Evolutionary conservation across 2,113 vertebrate species (phyloP), one percentile per base, ranked within the genome.

Genomic region (Ptyas mucosa): DNA sequence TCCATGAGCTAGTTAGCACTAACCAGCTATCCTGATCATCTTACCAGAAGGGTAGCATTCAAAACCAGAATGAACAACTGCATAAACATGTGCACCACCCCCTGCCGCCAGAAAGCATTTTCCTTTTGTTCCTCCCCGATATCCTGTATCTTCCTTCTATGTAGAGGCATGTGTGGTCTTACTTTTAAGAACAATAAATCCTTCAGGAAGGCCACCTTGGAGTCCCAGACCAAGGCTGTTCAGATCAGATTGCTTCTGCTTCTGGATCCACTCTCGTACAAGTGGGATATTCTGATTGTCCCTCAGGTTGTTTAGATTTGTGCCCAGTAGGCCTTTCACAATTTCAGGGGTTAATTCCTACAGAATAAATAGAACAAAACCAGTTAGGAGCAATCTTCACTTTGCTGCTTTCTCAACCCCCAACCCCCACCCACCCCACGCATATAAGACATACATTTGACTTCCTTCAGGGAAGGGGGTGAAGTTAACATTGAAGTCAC

Each of bases 321-420:
- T 0, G 11, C 98, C 98, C 95, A 98, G 95, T 91, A 98, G 95
- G 1, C 43, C 91, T 64, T 8, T 87, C 0, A 98, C 96, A 23
- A 98, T 96, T 0, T 10, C 0, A 10, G 94, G 49, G 0, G 95
- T 97, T 94, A 98, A 94, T 9, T 5, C 39, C 98, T 98, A 91
- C 18, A 58, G 61, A n/a, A 34, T 88, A 29, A 94, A 2, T 55
- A 69, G 57, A 46, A 87, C 24, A 53, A 24, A 69, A 39, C 1
- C 8, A 49, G 34, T 55, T 57, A 49, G 2, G 8, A 58, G 11
- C 11, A 14, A n/a, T 58, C 21, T 85, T 53, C 14, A 20, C 24
- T 39, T 8, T 51, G 18, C 26, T 69, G 46, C 43, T 20, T 21
- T 15, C 57, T 23, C 21, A 89, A 1, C 23, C 2, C 18, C 75